A percentile compares a stretch with the other conserved stretches of the same genome.
Conservation (phyloP, 2,113 vertebrate species). For the Telmatochromis sp. region DNA sequence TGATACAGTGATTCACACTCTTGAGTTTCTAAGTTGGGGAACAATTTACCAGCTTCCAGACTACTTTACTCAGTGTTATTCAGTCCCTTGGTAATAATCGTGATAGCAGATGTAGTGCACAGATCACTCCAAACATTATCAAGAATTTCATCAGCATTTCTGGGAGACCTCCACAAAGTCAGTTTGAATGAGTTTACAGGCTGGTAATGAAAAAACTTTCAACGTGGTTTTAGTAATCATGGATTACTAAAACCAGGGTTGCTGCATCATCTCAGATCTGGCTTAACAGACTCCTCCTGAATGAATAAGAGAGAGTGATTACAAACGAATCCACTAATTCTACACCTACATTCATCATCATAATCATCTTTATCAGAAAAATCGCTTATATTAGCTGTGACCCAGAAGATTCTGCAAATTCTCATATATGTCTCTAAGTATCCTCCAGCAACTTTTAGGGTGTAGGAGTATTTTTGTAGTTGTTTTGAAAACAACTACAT, state of each 20-base stretch:
- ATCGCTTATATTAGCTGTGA: background rate
- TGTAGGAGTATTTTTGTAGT: background rate
- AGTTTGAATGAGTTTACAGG: background rate
- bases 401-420: background rate
- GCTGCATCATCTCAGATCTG: background rate
- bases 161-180: background rate
- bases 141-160: background rate
- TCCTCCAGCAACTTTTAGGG: background rate
- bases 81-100: background rate
- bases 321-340: background rate
- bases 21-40: background rate
- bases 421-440: background rate
- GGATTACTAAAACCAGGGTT: background rate
- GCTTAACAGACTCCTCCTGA: background rate
- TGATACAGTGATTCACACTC: background rate
- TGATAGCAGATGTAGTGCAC: background rate
- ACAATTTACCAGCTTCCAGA: background rate
- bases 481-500: background rate
- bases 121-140: background rate
- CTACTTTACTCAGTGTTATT: background rate
- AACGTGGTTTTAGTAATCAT: background rate
- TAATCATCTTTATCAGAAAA: background rate
- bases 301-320: background rate
- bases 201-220: background rate
- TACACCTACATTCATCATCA: background rate